Evolutionary conservation across 1,140 invertebrate species (phyloP).

Genomic region (Luehdorfia chinensis): DNA sequence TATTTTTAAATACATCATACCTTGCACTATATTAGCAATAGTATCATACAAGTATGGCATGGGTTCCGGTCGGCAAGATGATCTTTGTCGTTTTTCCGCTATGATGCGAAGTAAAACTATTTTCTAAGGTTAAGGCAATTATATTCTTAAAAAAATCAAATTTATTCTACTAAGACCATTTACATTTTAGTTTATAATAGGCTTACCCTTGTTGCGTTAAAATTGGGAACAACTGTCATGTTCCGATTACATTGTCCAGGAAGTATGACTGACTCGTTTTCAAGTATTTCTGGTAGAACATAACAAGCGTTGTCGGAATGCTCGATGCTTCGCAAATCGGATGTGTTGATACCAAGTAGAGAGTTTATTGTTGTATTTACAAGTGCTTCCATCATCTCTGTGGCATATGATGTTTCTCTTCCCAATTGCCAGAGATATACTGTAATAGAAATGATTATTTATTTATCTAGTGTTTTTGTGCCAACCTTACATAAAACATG

Average conservation of each 20-base stretch:
- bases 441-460: constrained; percentile 33
- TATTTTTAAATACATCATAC: no score
- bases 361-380: constrained; percentile 32
- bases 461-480: no score
- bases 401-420: constrained; percentile 22
- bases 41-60: no score
- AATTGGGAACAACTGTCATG: constrained; percentile 45
- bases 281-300: constrained; percentile 35
- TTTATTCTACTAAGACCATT: no score
- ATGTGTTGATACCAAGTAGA: constrained; percentile 26
- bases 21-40: no score
- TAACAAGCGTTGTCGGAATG: constrained; percentile 41
- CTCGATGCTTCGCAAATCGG: constrained; percentile 26
- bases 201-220: constrained; percentile 46
- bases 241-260: constrained; percentile 52
- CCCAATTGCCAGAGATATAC: constrained; percentile 51
- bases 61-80: no score
- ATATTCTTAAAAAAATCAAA: no score
- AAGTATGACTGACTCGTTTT: constrained; percentile 43
- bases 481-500: no score
- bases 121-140: no score
- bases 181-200: no score
- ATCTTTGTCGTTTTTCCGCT: no score
- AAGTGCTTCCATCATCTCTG: constrained; percentile 29
- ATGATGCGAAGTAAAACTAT: no score